Evolutionary conservation across 2,888 invertebrate species (phyloP).

Genomic region (Cheiracanthium punctorium): DNA sequence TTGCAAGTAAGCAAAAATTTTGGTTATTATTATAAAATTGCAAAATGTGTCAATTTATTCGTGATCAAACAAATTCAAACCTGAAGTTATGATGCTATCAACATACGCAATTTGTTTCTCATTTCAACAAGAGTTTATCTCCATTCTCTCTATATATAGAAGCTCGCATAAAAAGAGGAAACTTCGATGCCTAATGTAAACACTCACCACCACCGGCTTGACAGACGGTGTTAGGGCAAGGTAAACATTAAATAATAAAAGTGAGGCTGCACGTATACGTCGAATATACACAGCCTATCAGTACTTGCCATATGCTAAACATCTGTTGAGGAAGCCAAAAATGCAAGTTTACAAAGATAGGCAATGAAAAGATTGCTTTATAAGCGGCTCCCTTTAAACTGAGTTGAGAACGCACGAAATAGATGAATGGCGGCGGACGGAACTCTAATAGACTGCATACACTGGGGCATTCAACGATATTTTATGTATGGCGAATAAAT

Average conservation of each 20-base stretch:
- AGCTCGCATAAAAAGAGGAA: not conserved
- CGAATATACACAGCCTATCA: not conserved
- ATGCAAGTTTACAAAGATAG: not conserved
- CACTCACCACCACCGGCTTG: slow-evolving; percentile 16
- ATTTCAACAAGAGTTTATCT: too few species aligned
- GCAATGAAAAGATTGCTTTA: not conserved
- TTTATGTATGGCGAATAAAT: too few species aligned
- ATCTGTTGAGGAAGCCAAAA: slow-evolving; percentile 15
- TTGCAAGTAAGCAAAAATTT: too few species aligned
- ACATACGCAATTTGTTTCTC: not conserved
- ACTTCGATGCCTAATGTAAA: slow-evolving; percentile 12
- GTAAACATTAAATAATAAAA: slow-evolving; percentile 50
- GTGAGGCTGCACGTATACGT: not conserved
- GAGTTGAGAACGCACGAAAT: too few species aligned
- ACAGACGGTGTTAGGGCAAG: slow-evolving; percentile 32
- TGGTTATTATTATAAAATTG: too few species aligned
- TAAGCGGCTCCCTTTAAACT: too few species aligned
- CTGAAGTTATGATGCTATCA: too few species aligned
- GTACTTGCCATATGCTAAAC: slow-evolving; percentile 39
- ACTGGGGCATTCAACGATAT: too few species aligned
- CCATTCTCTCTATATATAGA: not conserved
- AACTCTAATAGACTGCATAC: too few species aligned
- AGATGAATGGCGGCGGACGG: too few species aligned
- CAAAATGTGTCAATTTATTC: too few species aligned
- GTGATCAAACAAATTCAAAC: too few species aligned